Evolutionary conservation across 2,888 invertebrate species (phyloP), one percentile per base, ranked within the genome.

Genomic region (Drosophila borealis): DNA sequence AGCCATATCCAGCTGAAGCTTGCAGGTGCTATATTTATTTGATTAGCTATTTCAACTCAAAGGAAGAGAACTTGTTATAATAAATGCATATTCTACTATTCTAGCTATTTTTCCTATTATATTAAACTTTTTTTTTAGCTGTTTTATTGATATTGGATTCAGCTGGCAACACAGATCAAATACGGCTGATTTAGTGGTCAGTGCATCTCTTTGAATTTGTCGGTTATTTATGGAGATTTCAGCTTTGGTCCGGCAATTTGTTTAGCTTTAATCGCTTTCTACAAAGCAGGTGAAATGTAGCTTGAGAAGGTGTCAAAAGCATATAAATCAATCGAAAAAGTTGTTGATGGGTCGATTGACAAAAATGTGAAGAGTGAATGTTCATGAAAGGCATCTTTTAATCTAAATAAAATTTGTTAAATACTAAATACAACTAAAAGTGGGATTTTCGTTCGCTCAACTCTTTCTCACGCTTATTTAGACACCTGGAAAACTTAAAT

Each of bases 181-280:
- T 25, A 6, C 5, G 25, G 25, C 0, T 77, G 80, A 77, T 80
- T 83, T 70, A 67, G 50, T 79, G 59, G n/a, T 25, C 42, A 71
- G 37, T 59, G 66, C 74, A 66, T 54, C 44, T 70, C 48, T 54
- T 64, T 50, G 14, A 48, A 34, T 41, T 21, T 45, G 50, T 44
- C 21, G 13, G 41, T 37, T 64, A 64, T 65, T 54, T 56, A 56
- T 56, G 29, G 42, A 25, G 11, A n/a, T 25, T 11, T 21, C 4
- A 42, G 37, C 13, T 6, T n/a, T 21, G 17, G 33, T 54, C 48
- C 49, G 39, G 21, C 56, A 65, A 78, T 78, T 81, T 81, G 81
- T 65, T 78, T 17, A 34, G 33, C 51, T 51, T 46, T 66, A 78
- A 80, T 60, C 65, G 59, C 46, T 55, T 25, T 17, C n/a, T 29